Percentiles rank a stretch among this genome's conserved stretches.
phyloP scores from a whole-genome alignment of 2,113 vertebrate genomes.

The Eonycteris spelaea region DNA sequence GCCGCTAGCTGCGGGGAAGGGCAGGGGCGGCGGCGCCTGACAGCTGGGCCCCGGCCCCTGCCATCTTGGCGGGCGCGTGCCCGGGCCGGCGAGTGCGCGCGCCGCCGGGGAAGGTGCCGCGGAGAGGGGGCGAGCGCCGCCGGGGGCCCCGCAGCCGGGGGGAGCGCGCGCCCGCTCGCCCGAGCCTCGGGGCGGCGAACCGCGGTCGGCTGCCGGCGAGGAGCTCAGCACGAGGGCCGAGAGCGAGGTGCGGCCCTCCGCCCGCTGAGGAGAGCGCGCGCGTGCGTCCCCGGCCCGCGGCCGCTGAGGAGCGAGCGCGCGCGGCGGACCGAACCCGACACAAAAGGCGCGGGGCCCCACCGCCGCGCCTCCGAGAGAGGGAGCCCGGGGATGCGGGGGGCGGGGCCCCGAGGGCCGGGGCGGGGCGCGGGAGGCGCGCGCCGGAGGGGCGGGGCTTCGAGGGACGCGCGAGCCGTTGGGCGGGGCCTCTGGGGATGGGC shows the following conservation, averaged over 20 bases:
- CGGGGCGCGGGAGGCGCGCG: accelerated
- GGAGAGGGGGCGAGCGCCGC: neutral
- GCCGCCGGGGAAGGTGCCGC: neutral
- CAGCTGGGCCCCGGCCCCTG: constrained; percentile 82
- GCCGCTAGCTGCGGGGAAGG: constrained; percentile 81
- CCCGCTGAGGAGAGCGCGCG: neutral
- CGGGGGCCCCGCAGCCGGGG: neutral
- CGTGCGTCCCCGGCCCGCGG: neutral
- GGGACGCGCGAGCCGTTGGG: neutral
- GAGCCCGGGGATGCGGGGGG: neutral
- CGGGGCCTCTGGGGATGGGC: neutral
- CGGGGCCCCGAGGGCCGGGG: neutral
- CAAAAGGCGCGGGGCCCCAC: constrained; percentile 70
- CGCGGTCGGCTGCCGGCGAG: neutral
- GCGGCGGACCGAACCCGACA: constrained; percentile 7
- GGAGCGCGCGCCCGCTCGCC: neutral
- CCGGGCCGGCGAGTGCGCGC: constrained; percentile 55
- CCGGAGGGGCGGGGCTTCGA: neutral
- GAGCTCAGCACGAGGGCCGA: neutral
- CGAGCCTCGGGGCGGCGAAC: neutral
- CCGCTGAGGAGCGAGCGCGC: constrained; percentile 29
- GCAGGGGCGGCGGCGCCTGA: constrained; percentile 75
- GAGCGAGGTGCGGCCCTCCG: neutral
- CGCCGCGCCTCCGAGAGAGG: neutral
- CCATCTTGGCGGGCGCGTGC: constrained; percentile 84